Evolutionary conservation across 2,888 invertebrate species (phyloP), one percentile per base, ranked within the genome.

Genomic region (Halocaridina rubra): DNA sequence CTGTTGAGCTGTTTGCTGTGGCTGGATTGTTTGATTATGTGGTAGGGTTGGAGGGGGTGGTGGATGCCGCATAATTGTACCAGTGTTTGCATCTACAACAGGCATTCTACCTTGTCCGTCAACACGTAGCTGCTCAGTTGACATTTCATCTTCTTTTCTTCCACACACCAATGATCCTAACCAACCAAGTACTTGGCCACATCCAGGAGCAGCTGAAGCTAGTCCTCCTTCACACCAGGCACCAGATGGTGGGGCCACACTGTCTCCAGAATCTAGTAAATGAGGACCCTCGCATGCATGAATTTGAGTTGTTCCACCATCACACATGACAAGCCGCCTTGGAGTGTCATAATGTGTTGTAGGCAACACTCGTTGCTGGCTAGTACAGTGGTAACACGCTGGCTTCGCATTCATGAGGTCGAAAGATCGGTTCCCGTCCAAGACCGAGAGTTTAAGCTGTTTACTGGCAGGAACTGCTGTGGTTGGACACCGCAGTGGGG

Each of bases 101-200:
- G 88, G 87, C 87, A 88, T 88, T 27, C 86, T 71, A 29, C 86
- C 86, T 13, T 87, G 85, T 7, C 86, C 88, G 59, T 88, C 82
- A 30, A 87, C 88, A 24, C 84, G 53, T 24, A 84, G 72, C 13
- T 61, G 78, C 32, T 74, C 82, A 24, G 19, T 53, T n/a, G 74
- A 22, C 24, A 64, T 79, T 1, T 61, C 72, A n/a, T 67, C 69
- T 5, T 81, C 77, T 4, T 53, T 46, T 13, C 88, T 75, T 13
- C 88, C 80, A 69, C 85, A 86, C 64, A 88, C 84, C 57, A 88
- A 77, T 8, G 85, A 78, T 16, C 86, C 86, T 32, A 86, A 82
- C 88, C 88, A 88, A 13, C 85, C 82, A 30, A 88, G 76, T 67
- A 88, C 76, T 39, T 80, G 81, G 19, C 84, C 85, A 33, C 84